Evolutionary conservation across 35 echinoderm and acorn worm genomes (phyloP).

Genomic region (Apostichopus parvimensis): DNA sequence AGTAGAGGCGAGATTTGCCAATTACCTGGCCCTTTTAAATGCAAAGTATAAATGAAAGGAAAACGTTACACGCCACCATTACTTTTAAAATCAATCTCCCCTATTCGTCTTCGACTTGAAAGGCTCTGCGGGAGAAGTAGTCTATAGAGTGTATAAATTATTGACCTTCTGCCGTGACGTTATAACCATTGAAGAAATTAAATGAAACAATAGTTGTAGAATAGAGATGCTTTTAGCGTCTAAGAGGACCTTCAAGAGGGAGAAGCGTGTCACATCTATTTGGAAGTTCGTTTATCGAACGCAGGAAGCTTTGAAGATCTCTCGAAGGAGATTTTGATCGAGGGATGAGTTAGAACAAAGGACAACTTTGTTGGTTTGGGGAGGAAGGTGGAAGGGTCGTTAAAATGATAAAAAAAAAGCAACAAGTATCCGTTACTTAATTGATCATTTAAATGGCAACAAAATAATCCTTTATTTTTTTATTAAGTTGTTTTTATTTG

Average conservation of each 20-base stretch:
- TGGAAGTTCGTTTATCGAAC: neutral
- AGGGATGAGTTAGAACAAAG: neutral
- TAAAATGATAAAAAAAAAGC: too few relatives aligned
- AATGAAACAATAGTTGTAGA: slow-evolving; percentile 14
- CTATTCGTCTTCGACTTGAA: neutral
- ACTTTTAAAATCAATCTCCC: neutral
- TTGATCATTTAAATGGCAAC: too few relatives aligned
- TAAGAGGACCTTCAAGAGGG: neutral
- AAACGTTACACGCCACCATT: neutral
- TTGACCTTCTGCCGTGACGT: slow-evolving; percentile 1
- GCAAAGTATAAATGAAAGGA: neutral
- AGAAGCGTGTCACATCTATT: neutral
- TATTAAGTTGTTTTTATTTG: too few relatives aligned
- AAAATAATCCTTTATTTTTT: too few relatives aligned
- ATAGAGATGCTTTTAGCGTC: slow-evolving; percentile 6
- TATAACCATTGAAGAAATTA: neutral
- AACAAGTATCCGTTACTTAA: too few relatives aligned
- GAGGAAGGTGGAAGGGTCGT: too few relatives aligned
- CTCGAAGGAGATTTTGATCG: neutral
- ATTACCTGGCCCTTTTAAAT: neutral
- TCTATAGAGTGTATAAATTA: neutral
- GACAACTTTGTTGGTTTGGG: neutral
- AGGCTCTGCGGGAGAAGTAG: neutral
- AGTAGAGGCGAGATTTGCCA: neutral
- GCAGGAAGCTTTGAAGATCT: neutral